These are phyloP conservation scores for Pangasius macronema DNA, from an alignment of 2,797 vertebrate species.

Conservation along the genomic window DNA sequence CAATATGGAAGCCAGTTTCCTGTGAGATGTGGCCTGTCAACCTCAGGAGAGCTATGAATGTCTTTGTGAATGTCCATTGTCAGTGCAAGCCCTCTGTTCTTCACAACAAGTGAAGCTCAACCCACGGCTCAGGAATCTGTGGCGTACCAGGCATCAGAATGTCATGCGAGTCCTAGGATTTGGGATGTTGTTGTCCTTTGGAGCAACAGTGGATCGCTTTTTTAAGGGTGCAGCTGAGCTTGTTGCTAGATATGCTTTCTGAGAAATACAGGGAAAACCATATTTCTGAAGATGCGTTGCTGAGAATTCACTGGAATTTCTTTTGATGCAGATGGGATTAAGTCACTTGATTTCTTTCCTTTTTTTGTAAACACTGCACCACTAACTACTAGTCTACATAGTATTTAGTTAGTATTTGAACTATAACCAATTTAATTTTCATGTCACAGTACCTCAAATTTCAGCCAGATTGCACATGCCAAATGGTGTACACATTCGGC, in stretches of 20 bases:
- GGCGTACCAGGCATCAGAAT: constrained; percentile 37
- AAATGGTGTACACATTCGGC: neutral
- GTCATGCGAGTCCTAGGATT: constrained; percentile 11
- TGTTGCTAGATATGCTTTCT: constrained; percentile 34
- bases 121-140: constrained; percentile 29
- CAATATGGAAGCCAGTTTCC: constrained; percentile 50
- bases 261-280: neutral
- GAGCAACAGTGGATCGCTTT: constrained; percentile 22
- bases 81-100: constrained; percentile 11
- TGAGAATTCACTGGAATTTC: constrained; percentile 19
- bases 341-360: neutral
- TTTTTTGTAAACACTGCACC: neutral
- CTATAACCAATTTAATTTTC: neutral
- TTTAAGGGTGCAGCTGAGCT: constrained; percentile 39
- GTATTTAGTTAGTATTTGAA: constrained; percentile 4
- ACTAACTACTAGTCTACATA: neutral
- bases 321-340: neutral
- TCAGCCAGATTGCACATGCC: neutral
- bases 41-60: constrained; percentile 43
- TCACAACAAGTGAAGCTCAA: constrained; percentile 11
- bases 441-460: constrained; percentile 8
- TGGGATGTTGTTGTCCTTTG: constrained; percentile 36
- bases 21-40: constrained; percentile 37
- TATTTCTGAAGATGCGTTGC: constrained; percentile 10
- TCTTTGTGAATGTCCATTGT: constrained; percentile 33